Conservation (phyloP, 1,140 invertebrate species). For the Rhopalosiphum padi region DNA sequence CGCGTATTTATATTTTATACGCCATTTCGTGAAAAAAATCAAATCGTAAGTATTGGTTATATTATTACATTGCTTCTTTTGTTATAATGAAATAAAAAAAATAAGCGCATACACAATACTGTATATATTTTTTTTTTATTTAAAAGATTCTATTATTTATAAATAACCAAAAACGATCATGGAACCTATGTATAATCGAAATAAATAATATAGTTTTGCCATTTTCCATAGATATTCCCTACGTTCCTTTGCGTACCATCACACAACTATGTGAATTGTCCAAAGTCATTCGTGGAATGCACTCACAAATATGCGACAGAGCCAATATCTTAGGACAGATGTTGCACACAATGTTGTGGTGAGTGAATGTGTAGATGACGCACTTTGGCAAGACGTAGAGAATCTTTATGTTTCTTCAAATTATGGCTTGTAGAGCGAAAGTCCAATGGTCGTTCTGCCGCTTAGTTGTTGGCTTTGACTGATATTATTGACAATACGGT, state of each 20-base stretch:
- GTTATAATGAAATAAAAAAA: background rate
- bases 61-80: background rate
- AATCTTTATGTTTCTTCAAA: background rate
- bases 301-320: background rate
- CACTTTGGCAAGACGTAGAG: too few relatives aligned
- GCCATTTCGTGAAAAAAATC: background rate
- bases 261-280: background rate
- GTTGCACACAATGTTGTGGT: too few relatives aligned
- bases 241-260: background rate
- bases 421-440: too few relatives aligned
- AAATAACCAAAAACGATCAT: too few relatives aligned
- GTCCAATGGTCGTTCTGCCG: too few relatives aligned
- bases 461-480: too few relatives aligned
- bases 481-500: too few relatives aligned
- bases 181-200: background rate
- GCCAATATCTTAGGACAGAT: background rate
- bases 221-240: background rate
- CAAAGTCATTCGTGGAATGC: background rate
- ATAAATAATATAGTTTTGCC: background rate
- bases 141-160: background rate
- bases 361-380: background rate
- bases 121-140: background rate
- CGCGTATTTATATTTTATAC: background rate
- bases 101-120: background rate
- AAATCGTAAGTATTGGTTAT: background rate